Evolutionary conservation across 2,113 vertebrate genomes (phyloP).

Genomic region (Thermophis baileyi): DNA sequence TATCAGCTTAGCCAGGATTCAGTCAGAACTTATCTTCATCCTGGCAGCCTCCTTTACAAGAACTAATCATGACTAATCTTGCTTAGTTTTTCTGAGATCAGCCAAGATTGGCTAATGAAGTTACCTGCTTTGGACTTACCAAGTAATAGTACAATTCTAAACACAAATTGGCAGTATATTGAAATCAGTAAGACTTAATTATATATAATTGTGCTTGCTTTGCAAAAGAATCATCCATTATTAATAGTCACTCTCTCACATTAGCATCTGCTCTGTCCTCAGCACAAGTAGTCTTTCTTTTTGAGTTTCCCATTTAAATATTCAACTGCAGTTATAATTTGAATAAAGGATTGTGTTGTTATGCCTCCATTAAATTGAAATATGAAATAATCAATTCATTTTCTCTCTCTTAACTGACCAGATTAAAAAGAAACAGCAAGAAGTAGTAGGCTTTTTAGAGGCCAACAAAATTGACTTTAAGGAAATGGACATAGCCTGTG

Average conservation of each 20-base stretch:
- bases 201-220: neutral
- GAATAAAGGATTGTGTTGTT: neutral
- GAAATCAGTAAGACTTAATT: neutral
- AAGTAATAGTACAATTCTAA: neutral
- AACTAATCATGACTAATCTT: neutral
- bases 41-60: neutral
- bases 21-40: neutral
- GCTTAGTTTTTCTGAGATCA: neutral
- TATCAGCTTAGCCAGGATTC: neutral
- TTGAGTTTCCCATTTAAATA: neutral
- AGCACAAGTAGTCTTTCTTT: neutral
- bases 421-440: conserved; percentile 99
- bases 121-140: neutral
- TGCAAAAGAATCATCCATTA: neutral
- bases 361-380: neutral
- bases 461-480: conserved; percentile 94
- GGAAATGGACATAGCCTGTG: conserved; percentile 91
- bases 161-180: neutral
- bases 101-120: neutral
- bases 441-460: conserved; percentile 93
- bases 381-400: neutral
- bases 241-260: neutral
- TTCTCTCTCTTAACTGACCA: conserved; percentile 52
- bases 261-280: neutral
- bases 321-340: neutral